phyloP scores from a whole-genome alignment of 1,140 invertebrate species.

The Eriosoma lanigerum region DNA sequence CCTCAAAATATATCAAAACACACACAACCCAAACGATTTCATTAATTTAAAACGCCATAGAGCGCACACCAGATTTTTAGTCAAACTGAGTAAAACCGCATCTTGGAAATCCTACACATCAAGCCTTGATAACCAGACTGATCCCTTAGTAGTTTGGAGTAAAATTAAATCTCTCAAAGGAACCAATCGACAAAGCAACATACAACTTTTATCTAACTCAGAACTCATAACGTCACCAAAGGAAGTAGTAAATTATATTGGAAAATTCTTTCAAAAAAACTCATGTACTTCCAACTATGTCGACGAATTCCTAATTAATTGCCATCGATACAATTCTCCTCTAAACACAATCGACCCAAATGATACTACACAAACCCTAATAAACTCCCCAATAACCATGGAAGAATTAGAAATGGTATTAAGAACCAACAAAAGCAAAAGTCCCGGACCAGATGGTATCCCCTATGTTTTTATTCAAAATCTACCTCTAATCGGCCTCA shows the following conservation, averaged over 20 bases:
- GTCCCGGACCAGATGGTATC: slow-evolving; percentile 9
- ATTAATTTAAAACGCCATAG: slow-evolving; percentile 3
- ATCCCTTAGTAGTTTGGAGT: neutral
- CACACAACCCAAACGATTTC: slow-evolving; percentile 3
- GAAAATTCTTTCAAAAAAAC: neutral
- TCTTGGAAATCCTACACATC: neutral
- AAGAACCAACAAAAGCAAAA: slow-evolving; percentile 4
- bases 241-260: neutral
- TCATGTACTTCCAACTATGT: neutral
- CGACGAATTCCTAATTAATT: neutral
- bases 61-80: slow-evolving; percentile 4
- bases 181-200: neutral
- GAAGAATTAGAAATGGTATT: slow-evolving; percentile 14
- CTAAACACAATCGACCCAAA: neutral
- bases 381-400: neutral
- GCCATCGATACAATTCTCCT: neutral
- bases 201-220: neutral
- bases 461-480: slow-evolving; percentile 25
- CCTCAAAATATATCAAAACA: slow-evolving; percentile 15
- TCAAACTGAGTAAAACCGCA: slow-evolving; percentile 13
- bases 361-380: slow-evolving; percentile 18
- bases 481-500: neutral
- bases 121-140: neutral
- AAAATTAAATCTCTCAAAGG: slow-evolving; percentile 17
- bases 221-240: slow-evolving; percentile 8